Evolutionary conservation across 2,797 vertebrate species (phyloP), one percentile per base, ranked within the genome.

Genomic region (Buceros bicornis): DNA sequence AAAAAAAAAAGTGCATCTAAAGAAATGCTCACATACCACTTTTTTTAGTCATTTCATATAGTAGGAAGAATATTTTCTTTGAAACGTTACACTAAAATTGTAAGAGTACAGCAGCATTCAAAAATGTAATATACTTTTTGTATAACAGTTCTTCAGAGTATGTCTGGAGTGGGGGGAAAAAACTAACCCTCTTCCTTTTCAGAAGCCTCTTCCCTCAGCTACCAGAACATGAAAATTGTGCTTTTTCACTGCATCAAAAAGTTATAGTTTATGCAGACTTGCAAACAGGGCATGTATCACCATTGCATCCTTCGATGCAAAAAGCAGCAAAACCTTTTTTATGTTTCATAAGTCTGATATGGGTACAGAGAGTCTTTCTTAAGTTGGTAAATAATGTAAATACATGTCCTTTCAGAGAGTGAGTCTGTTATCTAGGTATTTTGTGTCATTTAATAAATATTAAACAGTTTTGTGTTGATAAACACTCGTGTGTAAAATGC

Each of bases 391-490:
- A 98, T 97, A 98, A 98, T 98, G 98, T 98, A 98, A 98, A 98
- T 98, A 98, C 97, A 94, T 98, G 97, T 98, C 98, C 97, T 98
- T 97, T 97, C 96, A 97, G 97, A 98, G 95, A 97, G 97, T 98
- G 96, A 97, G 97, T 97, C 98, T 97, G 98, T 98, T 97, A 97
- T 97, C 97, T 97, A 97, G 97, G 97, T 98, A 98, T 98, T 98
- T 98, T 98, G 97, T 98, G 98, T 98, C 98, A 97, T 98, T 97
- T 97, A 98, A 97, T 98, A 98, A 98, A 98, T 98, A 98, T 98
- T 98, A 97, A 98, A 97, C 96, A 97, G 97, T 98, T 98, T 98
- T 97, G 96, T 98, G 96, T 97, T 98, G 97, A 97, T 98, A 98
- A 97, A 97, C 90, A 92, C 61, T 31, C 79, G 73, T 96, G 83